Evolutionary conservation across 30 jellyfish, hydroid and myxozoan species (phyloP), one percentile per base, ranked within the genome.

Genomic region (Pelagia noctiluca): DNA sequence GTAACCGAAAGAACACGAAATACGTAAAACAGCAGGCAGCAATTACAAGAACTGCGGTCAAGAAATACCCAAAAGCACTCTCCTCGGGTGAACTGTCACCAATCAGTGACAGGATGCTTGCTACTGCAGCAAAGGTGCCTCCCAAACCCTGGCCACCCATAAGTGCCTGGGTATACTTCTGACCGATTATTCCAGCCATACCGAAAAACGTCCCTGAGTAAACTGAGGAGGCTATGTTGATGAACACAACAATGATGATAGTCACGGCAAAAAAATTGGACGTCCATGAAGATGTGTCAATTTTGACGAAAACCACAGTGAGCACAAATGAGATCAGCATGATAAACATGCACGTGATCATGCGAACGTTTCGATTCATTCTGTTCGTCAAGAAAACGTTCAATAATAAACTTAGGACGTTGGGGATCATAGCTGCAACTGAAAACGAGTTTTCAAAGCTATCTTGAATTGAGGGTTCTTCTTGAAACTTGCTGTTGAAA

Each of bases 101-200:
- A 35, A 89, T 64, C 34, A 89, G 68, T 32, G 97, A 79, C 1
- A 89, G 38, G 19, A 95, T 70, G 62, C 91, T 96, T n/a, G 99
- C 96, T 22, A 89, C 49, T 12, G 99, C 99, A 5, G 99, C 99
- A 79, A 95, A 95, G 1, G 92, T 85, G 19, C 99, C 99, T 19
- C 96, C 99, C 21, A 89, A 80, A 0, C 95, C 99, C 82, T 95
- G 99, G 0, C 99, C 99, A 12, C 93, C 89, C 99, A 95, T 95
- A 8, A 95, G 49, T 30, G 99, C 97, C 54, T 95, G 99, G 38
- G 96, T 95, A 84, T 95, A 95, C 12, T 90, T 78, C 35, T 77
- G 96, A 48, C 99, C 99, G 29, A 89, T 78, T 19, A 95, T 60
- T 1, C 99, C 97, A 29, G 97, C 99, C 16, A 95, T 85, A 5